Conservation (phyloP, 2,888 invertebrate genomes). For the Latheticus oryzae region DNA sequence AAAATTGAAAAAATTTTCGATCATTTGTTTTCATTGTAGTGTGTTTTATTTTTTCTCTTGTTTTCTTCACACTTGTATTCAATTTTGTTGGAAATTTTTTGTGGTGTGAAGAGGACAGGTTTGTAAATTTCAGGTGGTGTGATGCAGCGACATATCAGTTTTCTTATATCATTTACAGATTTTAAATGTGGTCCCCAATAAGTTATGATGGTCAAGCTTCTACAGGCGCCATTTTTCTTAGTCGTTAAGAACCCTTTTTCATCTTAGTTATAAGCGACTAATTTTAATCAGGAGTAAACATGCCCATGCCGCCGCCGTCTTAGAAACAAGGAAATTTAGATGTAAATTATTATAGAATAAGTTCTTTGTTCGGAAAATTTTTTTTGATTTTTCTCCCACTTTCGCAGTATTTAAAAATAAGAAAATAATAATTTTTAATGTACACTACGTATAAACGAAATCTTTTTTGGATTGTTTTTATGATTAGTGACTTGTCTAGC, state of each 20-base stretch:
- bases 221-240: slow-evolving; percentile 51
- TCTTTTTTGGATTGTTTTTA: slow-evolving; percentile 43
- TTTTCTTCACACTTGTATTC: slow-evolving; percentile 32
- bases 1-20: slow-evolving; percentile 42
- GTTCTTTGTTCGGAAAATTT: slow-evolving; percentile 38
- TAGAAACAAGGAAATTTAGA: slow-evolving; percentile 38
- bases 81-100: no score
- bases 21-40: slow-evolving; percentile 52
- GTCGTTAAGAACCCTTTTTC: slow-evolving; percentile 52
- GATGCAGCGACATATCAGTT: slow-evolving; percentile 60
- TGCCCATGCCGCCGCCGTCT: slow-evolving; percentile 28
- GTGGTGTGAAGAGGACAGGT: slow-evolving; percentile 29
- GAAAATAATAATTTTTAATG: slow-evolving; percentile 27
- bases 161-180: slow-evolving; percentile 63
- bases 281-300: slow-evolving; percentile 41
- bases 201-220: slow-evolving; percentile 44
- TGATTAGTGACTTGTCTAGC: slow-evolving; percentile 43
- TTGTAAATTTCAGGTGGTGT: slow-evolving; percentile 54
- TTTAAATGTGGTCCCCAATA: slow-evolving; percentile 53
- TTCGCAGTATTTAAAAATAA: slow-evolving; percentile 37
- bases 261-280: slow-evolving; percentile 51
- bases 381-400: slow-evolving; percentile 38
- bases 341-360: slow-evolving; percentile 46
- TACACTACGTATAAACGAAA: slow-evolving; percentile 18
- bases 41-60: slow-evolving; percentile 31